phyloP scores from a whole-genome alignment of 2,113 vertebrate species.

The Glareola pratincola region DNA sequence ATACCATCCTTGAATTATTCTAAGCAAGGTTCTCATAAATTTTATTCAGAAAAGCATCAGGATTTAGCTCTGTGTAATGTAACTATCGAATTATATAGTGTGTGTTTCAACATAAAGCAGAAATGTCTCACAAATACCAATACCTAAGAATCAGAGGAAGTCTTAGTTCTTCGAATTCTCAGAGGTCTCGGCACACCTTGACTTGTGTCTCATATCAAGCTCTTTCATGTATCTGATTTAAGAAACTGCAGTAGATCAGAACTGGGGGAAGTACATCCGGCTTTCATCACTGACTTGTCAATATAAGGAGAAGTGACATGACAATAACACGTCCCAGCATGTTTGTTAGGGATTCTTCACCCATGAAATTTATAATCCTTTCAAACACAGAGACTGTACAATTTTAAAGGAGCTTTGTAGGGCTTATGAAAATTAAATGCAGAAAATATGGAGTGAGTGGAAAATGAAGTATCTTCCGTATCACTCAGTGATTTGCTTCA shows the following conservation, averaged over 20 bases:
- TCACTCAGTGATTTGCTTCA: neutral
- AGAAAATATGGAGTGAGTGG: neutral
- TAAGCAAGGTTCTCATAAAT: neutral
- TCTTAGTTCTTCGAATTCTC: neutral
- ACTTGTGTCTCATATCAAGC: neutral
- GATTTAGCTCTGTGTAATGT: neutral
- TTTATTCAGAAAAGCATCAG: neutral
- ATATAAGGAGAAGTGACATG: neutral
- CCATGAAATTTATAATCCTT: neutral
- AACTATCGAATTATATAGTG: fast-evolving
- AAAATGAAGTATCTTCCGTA: neutral
- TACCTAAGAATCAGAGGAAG: neutral
- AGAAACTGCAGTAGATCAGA: neutral
- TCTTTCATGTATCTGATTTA: neutral
- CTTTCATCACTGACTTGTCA: neutral
- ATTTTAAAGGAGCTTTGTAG: neutral
- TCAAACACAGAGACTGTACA: neutral
- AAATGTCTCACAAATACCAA: neutral
- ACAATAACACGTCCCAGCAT: neutral
- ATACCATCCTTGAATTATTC: neutral
- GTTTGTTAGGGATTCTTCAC: neutral
- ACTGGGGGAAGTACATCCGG: neutral
- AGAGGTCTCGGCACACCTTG: neutral
- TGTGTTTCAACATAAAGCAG: neutral
- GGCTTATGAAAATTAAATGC: neutral